phyloP scores from a whole-genome alignment of 37 sponge, comb jelly and placozoan species.

The Axinella damicornis region DNA sequence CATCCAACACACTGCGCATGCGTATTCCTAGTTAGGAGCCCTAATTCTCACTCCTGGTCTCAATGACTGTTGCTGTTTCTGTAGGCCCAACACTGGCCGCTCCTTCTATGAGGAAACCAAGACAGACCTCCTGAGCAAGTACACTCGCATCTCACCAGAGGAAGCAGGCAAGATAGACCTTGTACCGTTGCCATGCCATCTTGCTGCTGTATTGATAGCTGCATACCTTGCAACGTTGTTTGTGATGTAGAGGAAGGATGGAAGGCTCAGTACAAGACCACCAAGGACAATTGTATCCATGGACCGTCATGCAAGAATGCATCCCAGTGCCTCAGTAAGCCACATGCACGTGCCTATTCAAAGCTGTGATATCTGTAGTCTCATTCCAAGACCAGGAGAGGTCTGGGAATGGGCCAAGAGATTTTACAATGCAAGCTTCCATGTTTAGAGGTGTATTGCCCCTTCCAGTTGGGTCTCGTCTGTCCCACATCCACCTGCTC shows the following conservation, averaged over 20 bases:
- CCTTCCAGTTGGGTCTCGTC: constrained; percentile 48
- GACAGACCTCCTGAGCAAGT: constrained; percentile 52
- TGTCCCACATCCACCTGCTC: constrained; percentile 60
- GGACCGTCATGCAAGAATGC: constrained; percentile 54
- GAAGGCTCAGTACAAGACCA: constrained; percentile 58
- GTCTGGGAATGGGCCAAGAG: too few species aligned
- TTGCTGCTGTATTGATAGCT: too few species aligned
- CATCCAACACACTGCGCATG: too few species aligned
- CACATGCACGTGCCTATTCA: too few species aligned
- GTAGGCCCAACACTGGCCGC: constrained; percentile 68
- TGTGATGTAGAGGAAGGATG: constrained; percentile 56
- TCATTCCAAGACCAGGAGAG: too few species aligned
- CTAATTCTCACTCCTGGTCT: too few species aligned
- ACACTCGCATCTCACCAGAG: constrained; percentile 17
- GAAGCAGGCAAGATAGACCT: constrained; percentile 41
- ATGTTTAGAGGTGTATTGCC: too few species aligned
- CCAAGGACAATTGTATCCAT: constrained; percentile 65
- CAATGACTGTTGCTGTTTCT: too few species aligned
- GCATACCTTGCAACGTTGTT: neutral
- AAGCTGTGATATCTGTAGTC: too few species aligned
- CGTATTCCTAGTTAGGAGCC: too few species aligned
- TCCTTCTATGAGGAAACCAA: constrained; percentile 61
- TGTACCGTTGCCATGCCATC: too few species aligned
- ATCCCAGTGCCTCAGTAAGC: constrained; percentile 35
- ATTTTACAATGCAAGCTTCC: too few species aligned